phyloP scores from a whole-genome alignment of 1,140 invertebrate genomes.

The Drosophila seguyi region DNA sequence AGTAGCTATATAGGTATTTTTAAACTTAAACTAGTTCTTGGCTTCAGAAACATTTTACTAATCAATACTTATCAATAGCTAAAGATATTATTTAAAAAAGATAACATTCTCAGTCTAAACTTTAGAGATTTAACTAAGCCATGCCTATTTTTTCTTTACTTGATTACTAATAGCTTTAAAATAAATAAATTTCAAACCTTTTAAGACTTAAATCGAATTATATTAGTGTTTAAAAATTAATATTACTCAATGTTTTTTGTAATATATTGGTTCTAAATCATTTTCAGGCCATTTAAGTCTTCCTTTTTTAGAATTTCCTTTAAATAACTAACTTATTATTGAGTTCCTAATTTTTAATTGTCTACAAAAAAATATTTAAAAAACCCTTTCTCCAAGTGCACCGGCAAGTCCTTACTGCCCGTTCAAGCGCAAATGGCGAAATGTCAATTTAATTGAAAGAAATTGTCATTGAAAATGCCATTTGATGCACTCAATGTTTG shows the following conservation, averaged over 20 bases:
- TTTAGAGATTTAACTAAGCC: neutral
- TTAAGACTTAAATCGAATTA: too few relatives aligned
- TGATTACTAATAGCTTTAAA: too few relatives aligned
- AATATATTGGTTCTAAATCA: too few relatives aligned
- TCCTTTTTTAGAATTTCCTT: neutral
- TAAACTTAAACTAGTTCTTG: neutral
- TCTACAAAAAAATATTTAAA: neutral
- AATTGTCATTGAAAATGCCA: constrained; percentile 58
- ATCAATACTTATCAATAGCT: neutral
- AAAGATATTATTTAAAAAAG: neutral
- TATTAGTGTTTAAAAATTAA: too few relatives aligned
- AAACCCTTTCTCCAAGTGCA: constrained; percentile 1
- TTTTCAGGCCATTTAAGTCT: too few relatives aligned
- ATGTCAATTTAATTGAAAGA: constrained; percentile 76
- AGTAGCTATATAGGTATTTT: too few relatives aligned
- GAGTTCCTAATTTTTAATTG: too few relatives aligned
- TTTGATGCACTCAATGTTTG: constrained; percentile 55
- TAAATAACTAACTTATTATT: neutral
- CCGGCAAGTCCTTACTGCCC: neutral
- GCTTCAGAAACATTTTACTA: neutral
- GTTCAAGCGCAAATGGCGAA: constrained; percentile 30
- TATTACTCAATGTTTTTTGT: too few relatives aligned
- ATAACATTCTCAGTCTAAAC: neutral
- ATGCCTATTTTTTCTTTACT: neutral
- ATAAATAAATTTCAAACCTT: too few relatives aligned